Percentiles rank a stretch among this genome's conserved stretches.
These are phyloP conservation scores for Andrena marginata DNA, from an alignment of 2,888 invertebrate genomes.

Conservation along the genomic window DNA sequence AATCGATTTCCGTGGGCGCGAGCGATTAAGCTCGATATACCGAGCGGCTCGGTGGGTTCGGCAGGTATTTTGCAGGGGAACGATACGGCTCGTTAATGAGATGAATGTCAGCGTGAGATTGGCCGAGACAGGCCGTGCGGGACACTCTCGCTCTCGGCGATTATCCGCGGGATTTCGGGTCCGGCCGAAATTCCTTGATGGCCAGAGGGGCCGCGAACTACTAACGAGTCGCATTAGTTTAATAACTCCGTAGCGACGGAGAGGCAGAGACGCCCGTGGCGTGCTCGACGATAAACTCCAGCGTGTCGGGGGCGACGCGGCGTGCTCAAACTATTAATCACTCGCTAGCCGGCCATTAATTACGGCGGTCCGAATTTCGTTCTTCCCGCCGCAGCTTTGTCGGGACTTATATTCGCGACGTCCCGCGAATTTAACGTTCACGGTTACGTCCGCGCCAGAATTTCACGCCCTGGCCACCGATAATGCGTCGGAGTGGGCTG, in stretches of 20 bases:
- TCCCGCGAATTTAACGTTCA: not conserved
- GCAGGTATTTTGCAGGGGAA: not conserved
- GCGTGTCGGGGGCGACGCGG: conserved; percentile 42
- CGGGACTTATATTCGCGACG: conserved; percentile 17
- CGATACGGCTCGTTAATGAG: conserved; percentile 61
- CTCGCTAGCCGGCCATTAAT: conserved; percentile 62
- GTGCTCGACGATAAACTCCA: conserved; percentile 53
- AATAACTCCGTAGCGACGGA: conserved; percentile 72
- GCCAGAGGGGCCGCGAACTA: conserved; percentile 32
- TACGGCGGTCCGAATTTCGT: conserved; percentile 46
- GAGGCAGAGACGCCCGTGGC: conserved; percentile 35
- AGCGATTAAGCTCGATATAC: not conserved
- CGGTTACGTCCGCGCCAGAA: not conserved
- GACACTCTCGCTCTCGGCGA: not conserved
- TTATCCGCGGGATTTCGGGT: conserved; percentile 39
- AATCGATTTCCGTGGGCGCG: conserved; percentile 15
- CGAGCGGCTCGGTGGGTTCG: not conserved
- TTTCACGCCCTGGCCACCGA: not conserved
- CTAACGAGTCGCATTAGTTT: conserved; percentile 74
- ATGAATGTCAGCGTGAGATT: conserved; percentile 52
- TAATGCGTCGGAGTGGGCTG: no score
- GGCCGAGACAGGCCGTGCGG: not conserved
- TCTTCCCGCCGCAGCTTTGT: conserved; percentile 28
- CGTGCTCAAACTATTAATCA: conserved; percentile 60
- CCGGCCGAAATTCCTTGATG: conserved; percentile 46